These are phyloP conservation scores for Coryphaenoides rupestris DNA, from an alignment of 2,113 vertebrate species.

Conservation along the genomic window DNA sequence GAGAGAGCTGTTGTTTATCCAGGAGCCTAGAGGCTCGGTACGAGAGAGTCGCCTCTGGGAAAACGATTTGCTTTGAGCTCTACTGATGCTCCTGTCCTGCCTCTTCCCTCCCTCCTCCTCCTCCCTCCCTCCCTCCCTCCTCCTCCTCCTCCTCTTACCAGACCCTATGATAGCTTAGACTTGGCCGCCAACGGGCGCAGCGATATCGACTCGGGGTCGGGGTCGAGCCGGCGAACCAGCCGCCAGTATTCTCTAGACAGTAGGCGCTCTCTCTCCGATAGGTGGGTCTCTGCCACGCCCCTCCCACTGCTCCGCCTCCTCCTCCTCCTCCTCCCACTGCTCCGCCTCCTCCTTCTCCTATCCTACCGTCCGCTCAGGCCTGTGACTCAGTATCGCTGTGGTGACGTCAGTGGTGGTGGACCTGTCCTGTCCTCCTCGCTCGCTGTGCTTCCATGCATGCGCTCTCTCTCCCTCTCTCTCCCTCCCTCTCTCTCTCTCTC, in stretches of 20 bases:
- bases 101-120: slow-evolving; percentile 54
- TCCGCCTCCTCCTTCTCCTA: slow-evolving; percentile 49
- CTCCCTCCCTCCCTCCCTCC: slow-evolving; percentile 52
- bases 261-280: slow-evolving; percentile 87
- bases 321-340: slow-evolving; percentile 58
- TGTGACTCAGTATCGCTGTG: slow-evolving; percentile 78
- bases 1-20: too few relatives aligned
- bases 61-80: slow-evolving; percentile 52
- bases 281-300: slow-evolving; percentile 82
- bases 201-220: slow-evolving; percentile 88
- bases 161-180: slow-evolving; percentile 91
- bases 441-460: slow-evolving; percentile 80
- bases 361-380: slow-evolving; percentile 61
- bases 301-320: slow-evolving; percentile 36
- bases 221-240: slow-evolving; percentile 85
- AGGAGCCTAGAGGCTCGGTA: too few relatives aligned
- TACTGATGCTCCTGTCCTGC: slow-evolving; percentile 76
- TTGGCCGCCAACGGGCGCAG: slow-evolving; percentile 88
- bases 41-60: too few relatives aligned
- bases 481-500: slow-evolving; percentile 24
- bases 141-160: slow-evolving; percentile 68
- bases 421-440: slow-evolving; percentile 76
- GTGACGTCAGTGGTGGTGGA: slow-evolving; percentile 80
- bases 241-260: slow-evolving; percentile 90
- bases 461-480: slow-evolving; percentile 56